These are phyloP conservation scores for Myanophis thanlyinensis DNA, from an alignment of 2,113 vertebrate genomes.

Conservation along the genomic window DNA sequence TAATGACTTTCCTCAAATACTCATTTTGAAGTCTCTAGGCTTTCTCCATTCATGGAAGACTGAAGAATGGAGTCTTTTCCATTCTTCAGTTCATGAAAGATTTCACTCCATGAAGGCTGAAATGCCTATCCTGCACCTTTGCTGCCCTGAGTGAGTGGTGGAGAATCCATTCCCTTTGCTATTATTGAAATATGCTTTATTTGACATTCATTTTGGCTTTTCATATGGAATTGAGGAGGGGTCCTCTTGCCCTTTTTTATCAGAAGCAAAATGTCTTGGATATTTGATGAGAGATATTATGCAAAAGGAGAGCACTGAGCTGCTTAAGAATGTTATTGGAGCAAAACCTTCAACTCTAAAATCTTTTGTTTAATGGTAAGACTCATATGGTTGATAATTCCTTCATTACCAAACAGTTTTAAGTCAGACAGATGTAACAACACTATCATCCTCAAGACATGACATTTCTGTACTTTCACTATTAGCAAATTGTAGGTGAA, in stretches of 20 bases:
- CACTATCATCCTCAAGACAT: neutral
- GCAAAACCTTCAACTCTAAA: neutral
- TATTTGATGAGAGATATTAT: neutral
- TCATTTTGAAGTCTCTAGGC: neutral
- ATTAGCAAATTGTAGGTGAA: constrained; percentile 15
- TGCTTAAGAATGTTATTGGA: neutral
- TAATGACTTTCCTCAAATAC: neutral
- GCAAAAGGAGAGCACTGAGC: neutral
- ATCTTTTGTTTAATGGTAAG: constrained; percentile 13
- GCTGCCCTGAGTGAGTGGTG: neutral
- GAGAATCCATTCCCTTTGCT: neutral
- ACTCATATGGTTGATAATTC: neutral
- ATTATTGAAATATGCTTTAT: neutral
- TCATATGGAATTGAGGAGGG: neutral
- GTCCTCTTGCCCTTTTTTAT: neutral
- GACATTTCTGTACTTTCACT: constrained; percentile 19
- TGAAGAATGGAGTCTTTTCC: too few species aligned
- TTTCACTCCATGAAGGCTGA: neutral
- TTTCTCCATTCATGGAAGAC: neutral
- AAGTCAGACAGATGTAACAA: neutral
- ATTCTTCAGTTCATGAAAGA: too few species aligned
- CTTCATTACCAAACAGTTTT: constrained; percentile 19
- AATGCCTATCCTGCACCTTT: neutral
- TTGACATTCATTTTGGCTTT: neutral
- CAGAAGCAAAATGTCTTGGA: neutral